Evolutionary conservation across 2,888 invertebrate genomes (phyloP).

Genomic region (Trichogramma dendrolimi): DNA sequence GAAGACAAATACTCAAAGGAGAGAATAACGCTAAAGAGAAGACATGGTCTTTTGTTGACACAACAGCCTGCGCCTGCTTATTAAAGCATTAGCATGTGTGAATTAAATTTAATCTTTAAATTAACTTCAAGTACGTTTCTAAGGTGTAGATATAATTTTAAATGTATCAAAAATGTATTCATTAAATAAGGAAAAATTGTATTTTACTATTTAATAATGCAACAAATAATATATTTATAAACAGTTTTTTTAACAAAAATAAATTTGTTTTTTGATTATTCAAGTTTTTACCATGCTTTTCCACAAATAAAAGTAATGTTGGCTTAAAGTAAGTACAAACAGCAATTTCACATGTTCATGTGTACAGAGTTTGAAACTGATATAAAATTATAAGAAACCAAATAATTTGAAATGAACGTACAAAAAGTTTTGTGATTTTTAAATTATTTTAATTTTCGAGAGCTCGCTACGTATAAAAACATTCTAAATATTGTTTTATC

Average conservation of each 20-base stretch:
- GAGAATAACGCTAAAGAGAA: conserved; percentile 80
- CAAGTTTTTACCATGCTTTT: too few relatives aligned
- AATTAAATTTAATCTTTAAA: conserved; percentile 15
- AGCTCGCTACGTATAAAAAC: too few relatives aligned
- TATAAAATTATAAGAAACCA: conserved; percentile 1
- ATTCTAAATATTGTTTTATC: too few relatives aligned
- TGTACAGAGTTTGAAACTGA: conserved; percentile 4
- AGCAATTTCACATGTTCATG: background rate
- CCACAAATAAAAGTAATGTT: too few relatives aligned
- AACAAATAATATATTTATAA: background rate
- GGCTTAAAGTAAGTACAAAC: too few relatives aligned
- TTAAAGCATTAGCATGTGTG: conserved; percentile 45
- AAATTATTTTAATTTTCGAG: background rate
- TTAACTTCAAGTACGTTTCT: conserved; percentile 18
- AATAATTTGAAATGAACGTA: background rate
- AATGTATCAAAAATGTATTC: background rate
- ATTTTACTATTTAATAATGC: too few relatives aligned
- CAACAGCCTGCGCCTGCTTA: conserved; percentile 74
- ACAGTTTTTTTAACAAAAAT: background rate
- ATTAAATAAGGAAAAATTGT: conserved; percentile 1
- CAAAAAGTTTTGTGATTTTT: background rate
- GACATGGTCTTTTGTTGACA: conserved; percentile 81
- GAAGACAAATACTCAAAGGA: conserved; percentile 91
- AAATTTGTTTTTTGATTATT: too few relatives aligned
- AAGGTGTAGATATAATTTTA: background rate